Conservation (phyloP, 1,140 invertebrate genomes). For the Brachionus sp. region DNA sequence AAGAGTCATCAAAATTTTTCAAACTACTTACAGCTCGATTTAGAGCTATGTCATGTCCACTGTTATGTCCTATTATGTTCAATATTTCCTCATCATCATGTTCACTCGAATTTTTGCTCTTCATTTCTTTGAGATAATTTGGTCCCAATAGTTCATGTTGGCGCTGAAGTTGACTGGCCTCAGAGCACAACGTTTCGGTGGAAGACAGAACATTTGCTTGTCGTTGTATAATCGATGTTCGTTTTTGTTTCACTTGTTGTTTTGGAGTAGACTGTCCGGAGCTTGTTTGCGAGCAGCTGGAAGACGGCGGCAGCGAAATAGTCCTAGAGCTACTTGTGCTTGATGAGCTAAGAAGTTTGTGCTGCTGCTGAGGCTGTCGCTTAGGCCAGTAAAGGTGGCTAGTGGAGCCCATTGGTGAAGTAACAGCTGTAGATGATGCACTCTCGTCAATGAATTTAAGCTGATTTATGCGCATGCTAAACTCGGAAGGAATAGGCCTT, state of each 20-base stretch:
- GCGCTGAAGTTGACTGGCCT: neutral
- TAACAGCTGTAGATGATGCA: slow-evolving; percentile 15
- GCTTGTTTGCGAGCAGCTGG: slow-evolving; percentile 8
- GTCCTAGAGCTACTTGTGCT: slow-evolving; percentile 1
- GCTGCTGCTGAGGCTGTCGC: slow-evolving; percentile 3
- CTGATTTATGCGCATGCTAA: neutral
- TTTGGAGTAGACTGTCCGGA: neutral
- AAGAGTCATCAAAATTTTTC: neutral
- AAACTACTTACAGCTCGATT: neutral
- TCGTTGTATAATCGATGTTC: neutral
- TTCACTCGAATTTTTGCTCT: neutral
- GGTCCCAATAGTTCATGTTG: neutral
- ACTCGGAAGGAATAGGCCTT: neutral
- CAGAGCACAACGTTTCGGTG: slow-evolving; percentile 32
- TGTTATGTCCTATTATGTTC: neutral
- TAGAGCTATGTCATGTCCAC: neutral
- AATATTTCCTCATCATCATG: neutral
- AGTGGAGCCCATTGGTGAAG: neutral
- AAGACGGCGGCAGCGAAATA: neutral
- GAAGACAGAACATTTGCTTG: slow-evolving; percentile 36
- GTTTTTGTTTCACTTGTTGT: neutral
- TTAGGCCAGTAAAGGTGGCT: neutral
- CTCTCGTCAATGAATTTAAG: slow-evolving; percentile 39
- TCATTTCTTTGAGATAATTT: neutral
- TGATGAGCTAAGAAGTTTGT: neutral